Conservation (phyloP, 1,140 invertebrate genomes). For the Temnothorax longispinosus region DNA sequence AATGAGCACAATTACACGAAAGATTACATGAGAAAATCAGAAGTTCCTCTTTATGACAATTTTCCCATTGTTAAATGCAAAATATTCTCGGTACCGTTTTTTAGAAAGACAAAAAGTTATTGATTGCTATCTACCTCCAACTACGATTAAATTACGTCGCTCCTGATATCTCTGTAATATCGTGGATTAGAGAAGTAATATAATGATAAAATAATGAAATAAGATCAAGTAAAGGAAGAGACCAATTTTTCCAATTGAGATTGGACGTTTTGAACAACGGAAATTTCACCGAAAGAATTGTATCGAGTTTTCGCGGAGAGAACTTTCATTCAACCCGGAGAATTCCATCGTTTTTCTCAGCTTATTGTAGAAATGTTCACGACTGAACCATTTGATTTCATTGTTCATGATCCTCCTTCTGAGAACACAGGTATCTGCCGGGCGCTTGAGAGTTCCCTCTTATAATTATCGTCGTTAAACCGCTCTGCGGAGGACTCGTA, state of each 20-base stretch:
- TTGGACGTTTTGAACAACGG: slow-evolving; percentile 21
- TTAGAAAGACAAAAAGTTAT: neutral
- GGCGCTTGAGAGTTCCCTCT: slow-evolving; percentile 10
- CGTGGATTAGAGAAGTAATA: neutral
- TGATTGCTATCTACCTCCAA: neutral
- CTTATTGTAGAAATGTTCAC: slow-evolving; percentile 22
- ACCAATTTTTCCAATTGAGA: neutral
- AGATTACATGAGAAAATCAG: neutral
- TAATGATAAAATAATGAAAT: slow-evolving; percentile 13
- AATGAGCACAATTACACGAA: neutral
- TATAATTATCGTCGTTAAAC: slow-evolving; percentile 61
- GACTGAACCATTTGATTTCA: slow-evolving; percentile 51
- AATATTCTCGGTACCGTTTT: neutral
- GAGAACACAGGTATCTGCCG: neutral
- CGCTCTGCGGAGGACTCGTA: slow-evolving; percentile 11
- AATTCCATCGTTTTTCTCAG: slow-evolving; percentile 15
- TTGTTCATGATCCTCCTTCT: slow-evolving; percentile 28
- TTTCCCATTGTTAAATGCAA: slow-evolving; percentile 4
- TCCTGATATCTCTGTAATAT: slow-evolving; percentile 13
- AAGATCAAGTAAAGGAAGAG: slow-evolving; percentile 5
- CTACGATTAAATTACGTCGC: neutral
- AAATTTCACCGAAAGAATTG: slow-evolving; percentile 14
- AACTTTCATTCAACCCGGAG: slow-evolving; percentile 12
- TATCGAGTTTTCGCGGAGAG: neutral
- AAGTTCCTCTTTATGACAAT: neutral